Percentiles rank a stretch among this genome's conserved stretches.
These are phyloP conservation scores for Acronicta leporina DNA, from an alignment of 2,888 invertebrate genomes.

Conservation along the genomic window DNA sequence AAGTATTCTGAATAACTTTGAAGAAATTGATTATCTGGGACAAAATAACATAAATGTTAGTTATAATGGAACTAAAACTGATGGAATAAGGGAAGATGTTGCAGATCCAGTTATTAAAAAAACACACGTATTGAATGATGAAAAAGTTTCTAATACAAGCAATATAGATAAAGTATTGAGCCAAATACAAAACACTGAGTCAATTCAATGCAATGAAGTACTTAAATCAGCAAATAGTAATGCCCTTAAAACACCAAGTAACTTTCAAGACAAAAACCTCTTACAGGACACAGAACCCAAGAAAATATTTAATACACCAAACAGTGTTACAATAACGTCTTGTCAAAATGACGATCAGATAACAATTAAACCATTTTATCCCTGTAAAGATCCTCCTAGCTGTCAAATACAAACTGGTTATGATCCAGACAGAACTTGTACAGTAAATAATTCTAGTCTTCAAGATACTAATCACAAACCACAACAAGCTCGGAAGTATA, in stretches of 20 bases:
- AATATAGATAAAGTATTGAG: background rate
- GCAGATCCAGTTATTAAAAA: background rate
- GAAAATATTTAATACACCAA: background rate
- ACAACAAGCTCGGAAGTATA: background rate
- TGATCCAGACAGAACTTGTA: slow-evolving; percentile 11
- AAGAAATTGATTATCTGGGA: background rate
- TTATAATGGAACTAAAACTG: background rate
- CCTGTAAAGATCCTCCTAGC: background rate
- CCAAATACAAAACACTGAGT: background rate
- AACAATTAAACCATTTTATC: background rate
- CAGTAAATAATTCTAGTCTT: slow-evolving; percentile 2
- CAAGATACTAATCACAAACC: background rate
- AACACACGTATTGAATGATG: background rate
- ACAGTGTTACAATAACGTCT: background rate
- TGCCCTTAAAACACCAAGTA: background rate
- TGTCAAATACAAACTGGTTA: slow-evolving; percentile 3
- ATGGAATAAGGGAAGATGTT: background rate
- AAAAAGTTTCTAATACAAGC: background rate
- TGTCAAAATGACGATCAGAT: background rate
- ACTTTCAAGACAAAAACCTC: background rate
- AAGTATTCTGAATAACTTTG: slow-evolving; percentile 44
- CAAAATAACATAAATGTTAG: slow-evolving; percentile 3
- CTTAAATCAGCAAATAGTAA: background rate
- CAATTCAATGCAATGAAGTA: background rate
- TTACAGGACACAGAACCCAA: background rate